These are phyloP conservation scores for Psophia crepitans DNA, from an alignment of 2,113 vertebrate species.

Conservation along the genomic window DNA sequence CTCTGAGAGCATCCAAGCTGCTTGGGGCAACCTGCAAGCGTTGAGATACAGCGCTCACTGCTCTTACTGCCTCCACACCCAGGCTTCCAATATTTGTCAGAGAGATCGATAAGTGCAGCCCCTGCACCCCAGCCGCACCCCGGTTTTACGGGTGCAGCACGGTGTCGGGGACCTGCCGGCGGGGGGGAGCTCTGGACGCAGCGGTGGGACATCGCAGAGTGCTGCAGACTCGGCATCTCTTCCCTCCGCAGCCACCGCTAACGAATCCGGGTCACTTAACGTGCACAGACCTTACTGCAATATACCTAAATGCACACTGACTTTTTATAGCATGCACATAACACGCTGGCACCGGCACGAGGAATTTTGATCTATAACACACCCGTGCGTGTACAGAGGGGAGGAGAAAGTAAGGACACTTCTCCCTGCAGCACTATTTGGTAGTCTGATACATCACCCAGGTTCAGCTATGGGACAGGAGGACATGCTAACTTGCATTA, in stretches of 20 bases:
- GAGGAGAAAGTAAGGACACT: background rate
- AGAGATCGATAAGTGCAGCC: accelerated
- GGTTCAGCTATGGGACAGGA: background rate
- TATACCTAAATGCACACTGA: background rate
- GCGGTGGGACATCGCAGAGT: background rate
- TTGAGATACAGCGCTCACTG: background rate
- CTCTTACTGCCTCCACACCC: background rate
- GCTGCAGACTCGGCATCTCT: background rate
- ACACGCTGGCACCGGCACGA: accelerated
- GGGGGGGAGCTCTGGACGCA: background rate
- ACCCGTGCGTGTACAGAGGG: accelerated
- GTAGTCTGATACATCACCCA: accelerated
- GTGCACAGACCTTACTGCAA: accelerated
- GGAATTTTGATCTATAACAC: accelerated
- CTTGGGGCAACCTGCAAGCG: background rate
- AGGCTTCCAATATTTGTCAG: background rate
- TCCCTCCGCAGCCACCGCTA: background rate
- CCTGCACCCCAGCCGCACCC: background rate
- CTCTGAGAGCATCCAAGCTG: background rate
- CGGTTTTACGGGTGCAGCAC: background rate
- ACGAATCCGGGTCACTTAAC: background rate
- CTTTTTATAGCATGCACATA: accelerated
- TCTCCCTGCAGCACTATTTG: accelerated
- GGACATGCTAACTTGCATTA: background rate
- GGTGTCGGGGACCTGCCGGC: accelerated